Base-by-base conservation (phyloP, 2,888 invertebrate genomes). In the Drosophila nigritarsus region DNA sequence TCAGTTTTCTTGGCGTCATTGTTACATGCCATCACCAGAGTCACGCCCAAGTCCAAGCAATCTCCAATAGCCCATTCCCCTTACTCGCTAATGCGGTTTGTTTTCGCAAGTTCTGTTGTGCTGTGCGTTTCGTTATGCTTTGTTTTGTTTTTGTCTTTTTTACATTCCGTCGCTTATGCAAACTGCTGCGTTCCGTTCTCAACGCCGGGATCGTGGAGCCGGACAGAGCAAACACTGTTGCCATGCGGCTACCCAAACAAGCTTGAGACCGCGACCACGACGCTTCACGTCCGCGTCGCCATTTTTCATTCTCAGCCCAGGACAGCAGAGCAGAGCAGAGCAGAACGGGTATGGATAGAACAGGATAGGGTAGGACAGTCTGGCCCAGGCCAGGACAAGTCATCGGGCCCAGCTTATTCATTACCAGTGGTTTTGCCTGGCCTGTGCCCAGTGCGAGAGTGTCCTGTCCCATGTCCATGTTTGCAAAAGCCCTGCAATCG, bases 11-110 rank as follows among this genome's bases (percentile, higher is more conserved):
- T 81, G 86, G 75, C 84, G 65, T 87, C 88, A 85, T 85, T 85
- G 83, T 83, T 72, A 69, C 67, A 73, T 78, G 73, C 80, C 71
- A 66, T 70, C 73, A 65, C 40, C 51, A 65, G 49, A 24, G 27
- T 59, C 65, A 38, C 54, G n/a, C 42, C 20, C 50, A 24, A 45
- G 15, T 24, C 45, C 40, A 9, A 9, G 9, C 24, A 24, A 64
- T 50, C 34, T 36, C 32, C 18, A 3, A 27, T 6, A 15, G 38
- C 53, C 55, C 45, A 56, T 24, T 30, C 38, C 11, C 51, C 36
- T 60, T 53, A 62, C 56, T 78, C 75, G 68, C 88, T 87, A 89
- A 86, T 89, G 87, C 87, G 82, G 89, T 87, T 87, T 89, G 86
- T 85, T 82, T 78, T 89, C 45, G 65, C 59, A 75, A 66, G 66